phyloP scores from a whole-genome alignment of 2,888 invertebrate species.

The Cordylochernes scorpioides region DNA sequence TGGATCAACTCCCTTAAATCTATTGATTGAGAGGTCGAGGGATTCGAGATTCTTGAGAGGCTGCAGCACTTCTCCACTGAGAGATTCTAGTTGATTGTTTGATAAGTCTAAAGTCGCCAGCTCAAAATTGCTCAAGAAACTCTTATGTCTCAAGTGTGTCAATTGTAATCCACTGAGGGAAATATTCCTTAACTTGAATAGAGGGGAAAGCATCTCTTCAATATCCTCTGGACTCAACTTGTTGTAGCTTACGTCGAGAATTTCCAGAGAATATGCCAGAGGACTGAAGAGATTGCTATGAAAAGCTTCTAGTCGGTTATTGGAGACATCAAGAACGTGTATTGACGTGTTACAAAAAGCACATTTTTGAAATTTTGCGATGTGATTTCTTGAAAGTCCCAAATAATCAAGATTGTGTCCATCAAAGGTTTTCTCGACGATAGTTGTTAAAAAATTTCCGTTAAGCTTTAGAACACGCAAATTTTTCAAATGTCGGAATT shows the following conservation, averaged over 20 bases:
- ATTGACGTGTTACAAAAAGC: constrained; percentile 43
- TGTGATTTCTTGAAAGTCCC: constrained; percentile 37
- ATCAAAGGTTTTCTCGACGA: constrained; percentile 12
- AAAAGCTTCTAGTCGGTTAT: constrained; percentile 27
- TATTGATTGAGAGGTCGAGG: constrained; percentile 44
- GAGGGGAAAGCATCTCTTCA: constrained; percentile 29
- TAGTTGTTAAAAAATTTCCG: constrained; percentile 44
- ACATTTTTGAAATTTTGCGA: constrained; percentile 41
- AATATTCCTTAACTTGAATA: constrained; percentile 31
- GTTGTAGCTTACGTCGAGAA: constrained; percentile 15
- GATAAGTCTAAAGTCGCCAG: constrained; percentile 41
- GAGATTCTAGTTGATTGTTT: constrained; percentile 35
- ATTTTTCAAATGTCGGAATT: constrained; percentile 8
- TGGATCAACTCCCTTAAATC: constrained; percentile 34
- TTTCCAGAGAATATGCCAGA: constrained; percentile 3
- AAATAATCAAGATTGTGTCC: constrained; percentile 32
- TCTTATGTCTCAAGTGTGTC: constrained; percentile 3
- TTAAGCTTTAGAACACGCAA: constrained; percentile 31
- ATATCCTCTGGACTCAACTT: constrained; percentile 7
- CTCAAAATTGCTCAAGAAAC: constrained; percentile 15
- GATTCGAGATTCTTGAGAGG: constrained; percentile 31
- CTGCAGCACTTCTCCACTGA: constrained; percentile 31
- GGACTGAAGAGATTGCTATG: constrained; percentile 7
- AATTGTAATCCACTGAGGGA: constrained; percentile 3
- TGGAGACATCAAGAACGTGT: constrained; percentile 40